Evolutionary conservation across 2,113 vertebrate genomes (phyloP), one percentile per base, ranked within the genome.

Genomic region (Acanthisitta chloris): DNA sequence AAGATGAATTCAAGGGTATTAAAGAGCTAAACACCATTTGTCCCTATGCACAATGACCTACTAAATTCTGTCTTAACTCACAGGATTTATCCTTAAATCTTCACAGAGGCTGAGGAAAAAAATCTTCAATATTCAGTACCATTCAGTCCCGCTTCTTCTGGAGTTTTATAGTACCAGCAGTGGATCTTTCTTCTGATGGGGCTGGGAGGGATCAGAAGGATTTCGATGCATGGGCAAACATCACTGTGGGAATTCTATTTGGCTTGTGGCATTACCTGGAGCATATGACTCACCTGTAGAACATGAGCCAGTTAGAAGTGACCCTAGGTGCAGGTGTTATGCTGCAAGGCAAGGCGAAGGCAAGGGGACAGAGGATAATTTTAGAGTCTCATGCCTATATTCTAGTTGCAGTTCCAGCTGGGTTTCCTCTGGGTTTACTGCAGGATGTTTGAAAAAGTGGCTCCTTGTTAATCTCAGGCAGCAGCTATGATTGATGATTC

Each of bases 361-460:
- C 0, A 4, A 43, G 40, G 52, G 33, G 6, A 61, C 10, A n/a
- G 59, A 70, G n/a, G 46, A 46, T 72, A 65, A 95, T 96, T 97
- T 98, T 94, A 96, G 95, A 96, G 85, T 31, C 3, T 94, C 72
- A 90, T 94, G 95, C 80, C 88, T 92, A 17, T 93, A 73, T 96
- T 97, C 71, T 48, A 81, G 93, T 90, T 96, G 93, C 86, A 96
- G 92, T 96, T 97, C 97, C 98, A 98, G 97, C 97, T 98, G 97
- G 94, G 88, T 98, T 97, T 97, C 96, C 95, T 98, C 97, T 96
- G 95, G 93, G 91, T 98, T 98, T 98, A 97, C 97, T 97, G 94
- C 97, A 97, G 98, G 97, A 98, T 98, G 97, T 98, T 98, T 97
- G 96, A 97, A 98, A 98, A 98, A 97, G 94, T 94, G 92, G 83